Percentiles rank a stretch among this genome's conserved stretches.
Conservation (phyloP, 2,113 vertebrate genomes). For the Chloropsis cyanopogon region DNA sequence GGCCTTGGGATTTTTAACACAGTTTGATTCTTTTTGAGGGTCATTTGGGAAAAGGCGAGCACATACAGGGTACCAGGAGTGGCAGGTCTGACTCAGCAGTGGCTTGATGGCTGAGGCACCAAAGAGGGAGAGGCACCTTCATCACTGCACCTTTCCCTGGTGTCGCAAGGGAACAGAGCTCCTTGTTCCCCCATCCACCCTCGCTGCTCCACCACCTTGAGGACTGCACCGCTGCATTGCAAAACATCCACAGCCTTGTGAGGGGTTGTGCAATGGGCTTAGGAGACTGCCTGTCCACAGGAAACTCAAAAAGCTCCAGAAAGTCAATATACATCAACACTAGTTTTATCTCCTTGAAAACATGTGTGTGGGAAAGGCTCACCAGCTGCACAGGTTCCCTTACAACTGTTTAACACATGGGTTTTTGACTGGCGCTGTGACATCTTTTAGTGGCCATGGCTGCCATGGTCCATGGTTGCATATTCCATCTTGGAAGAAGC, state of each 20-base stretch:
- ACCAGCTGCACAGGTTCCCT: not conserved
- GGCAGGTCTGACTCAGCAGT: not conserved
- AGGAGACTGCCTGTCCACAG: not conserved
- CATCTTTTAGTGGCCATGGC: not conserved
- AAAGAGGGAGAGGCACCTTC: not conserved
- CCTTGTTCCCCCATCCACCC: fast-evolving
- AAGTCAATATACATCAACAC: not conserved
- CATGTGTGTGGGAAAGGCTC: not conserved
- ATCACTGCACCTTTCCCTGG: not conserved
- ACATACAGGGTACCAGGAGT: fast-evolving
- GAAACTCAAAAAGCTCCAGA: not conserved
- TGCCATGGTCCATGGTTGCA: not conserved
- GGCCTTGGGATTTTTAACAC: not conserved
- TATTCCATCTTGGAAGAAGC: not conserved
- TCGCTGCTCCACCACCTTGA: fast-evolving
- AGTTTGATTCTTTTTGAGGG: not conserved
- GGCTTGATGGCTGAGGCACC: fast-evolving
- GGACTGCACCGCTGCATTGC: not conserved
- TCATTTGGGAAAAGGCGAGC: fast-evolving
- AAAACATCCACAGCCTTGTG: fast-evolving
- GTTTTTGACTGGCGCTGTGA: fast-evolving
- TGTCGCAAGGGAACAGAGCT: not conserved
- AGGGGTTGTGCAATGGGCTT: not conserved
- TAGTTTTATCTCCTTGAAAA: not conserved
- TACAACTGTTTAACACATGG: not conserved